These are phyloP conservation scores for Muricea muricata DNA, from an alignment of 92 coral and sea anemone genomes.

Conservation along the genomic window DNA sequence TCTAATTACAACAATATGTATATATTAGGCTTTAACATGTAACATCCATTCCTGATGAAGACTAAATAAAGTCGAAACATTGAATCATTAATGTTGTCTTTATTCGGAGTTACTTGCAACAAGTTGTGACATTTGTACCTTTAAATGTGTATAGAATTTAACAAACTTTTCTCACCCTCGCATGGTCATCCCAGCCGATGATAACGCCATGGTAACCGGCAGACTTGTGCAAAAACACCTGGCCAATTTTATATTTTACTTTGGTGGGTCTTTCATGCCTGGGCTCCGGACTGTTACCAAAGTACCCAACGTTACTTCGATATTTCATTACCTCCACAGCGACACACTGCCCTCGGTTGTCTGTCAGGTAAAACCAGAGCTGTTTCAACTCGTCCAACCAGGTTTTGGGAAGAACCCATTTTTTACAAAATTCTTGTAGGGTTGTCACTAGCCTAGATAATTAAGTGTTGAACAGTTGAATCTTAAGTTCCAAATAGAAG, in stretches of 20 bases:
- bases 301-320: constrained; percentile 76
- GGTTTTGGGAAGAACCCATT: constrained; percentile 78
- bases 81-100: no score
- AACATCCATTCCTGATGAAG: no score
- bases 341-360: constrained; percentile 88
- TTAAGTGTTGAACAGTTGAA: no score
- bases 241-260: constrained; percentile 86
- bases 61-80: no score
- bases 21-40: no score
- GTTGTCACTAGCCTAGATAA: constrained; percentile 70
- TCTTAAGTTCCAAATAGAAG: no score
- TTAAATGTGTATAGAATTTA: no score
- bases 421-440: constrained; percentile 67
- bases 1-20: no score
- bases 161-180: constrained; percentile 61
- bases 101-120: no score
- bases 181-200: constrained; percentile 94
- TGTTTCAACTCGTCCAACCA: constrained; percentile 70
- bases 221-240: constrained; percentile 82
- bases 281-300: constrained; percentile 75
- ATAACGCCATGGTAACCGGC: constrained; percentile 92
- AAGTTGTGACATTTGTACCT: no score
- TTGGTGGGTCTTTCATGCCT: constrained; percentile 75
- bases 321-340: constrained; percentile 85
- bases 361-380: constrained; percentile 51